A percentile compares a stretch with the other conserved stretches of the same genome.
phyloP scores from a whole-genome alignment of 2,888 invertebrate genomes.

The Pegoplata infirma region DNA sequence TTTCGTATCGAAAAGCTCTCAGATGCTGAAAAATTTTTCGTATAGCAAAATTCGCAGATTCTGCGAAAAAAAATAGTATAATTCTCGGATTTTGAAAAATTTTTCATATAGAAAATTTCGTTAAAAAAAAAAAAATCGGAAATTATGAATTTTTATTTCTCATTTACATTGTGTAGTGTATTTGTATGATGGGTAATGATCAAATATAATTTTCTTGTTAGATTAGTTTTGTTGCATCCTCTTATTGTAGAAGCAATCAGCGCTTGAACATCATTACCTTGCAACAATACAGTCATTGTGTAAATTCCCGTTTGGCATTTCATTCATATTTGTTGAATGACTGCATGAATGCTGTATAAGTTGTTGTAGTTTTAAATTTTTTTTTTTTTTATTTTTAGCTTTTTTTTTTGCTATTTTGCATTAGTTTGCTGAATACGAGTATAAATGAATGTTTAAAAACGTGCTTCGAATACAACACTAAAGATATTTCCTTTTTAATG shows the following conservation, averaged over 20 bases:
- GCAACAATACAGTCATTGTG: conserved; percentile 40
- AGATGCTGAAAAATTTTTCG: too few species aligned
- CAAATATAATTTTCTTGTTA: background rate
- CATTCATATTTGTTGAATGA: conserved; percentile 24
- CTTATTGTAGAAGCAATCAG: conserved; percentile 36
- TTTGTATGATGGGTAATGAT: background rate
- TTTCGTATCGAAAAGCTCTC: too few species aligned
- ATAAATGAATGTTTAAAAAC: conserved; percentile 47
- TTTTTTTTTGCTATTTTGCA: conserved; percentile 19
- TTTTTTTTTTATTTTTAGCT: background rate
- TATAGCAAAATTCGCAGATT: too few species aligned
- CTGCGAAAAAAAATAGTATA: too few species aligned
- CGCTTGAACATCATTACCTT: conserved; percentile 43
- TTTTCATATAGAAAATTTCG: too few species aligned
- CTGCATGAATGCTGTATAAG: conserved; percentile 16
- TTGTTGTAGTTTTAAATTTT: background rate
- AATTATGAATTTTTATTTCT: too few species aligned
- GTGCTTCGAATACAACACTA: conserved; percentile 44
- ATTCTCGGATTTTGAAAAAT: too few species aligned
- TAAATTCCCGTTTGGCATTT: conserved; percentile 37
- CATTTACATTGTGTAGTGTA: too few species aligned
- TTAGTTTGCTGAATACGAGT: conserved; percentile 26
- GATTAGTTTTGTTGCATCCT: background rate
- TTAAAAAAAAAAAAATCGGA: too few species aligned
- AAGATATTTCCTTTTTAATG: conserved; percentile 1